Percentiles rank a stretch among this genome's conserved stretches.
Evolutionary conservation across 1,140 invertebrate genomes (phyloP).

Genomic region (Aethina tumida): DNA sequence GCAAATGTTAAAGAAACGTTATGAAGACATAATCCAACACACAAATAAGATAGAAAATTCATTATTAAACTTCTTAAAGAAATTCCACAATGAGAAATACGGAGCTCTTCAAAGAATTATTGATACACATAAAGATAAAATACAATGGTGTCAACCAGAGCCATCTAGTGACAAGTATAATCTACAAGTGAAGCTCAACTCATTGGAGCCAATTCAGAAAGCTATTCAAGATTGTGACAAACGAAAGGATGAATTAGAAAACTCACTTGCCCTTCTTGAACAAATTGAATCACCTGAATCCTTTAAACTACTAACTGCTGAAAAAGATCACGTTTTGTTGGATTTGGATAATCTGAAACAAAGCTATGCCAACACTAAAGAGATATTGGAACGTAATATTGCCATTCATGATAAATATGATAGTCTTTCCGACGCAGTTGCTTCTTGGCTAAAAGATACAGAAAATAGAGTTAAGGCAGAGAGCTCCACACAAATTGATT

Average conservation of each 20-base stretch:
- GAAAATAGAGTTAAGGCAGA: slow-evolving; percentile 71
- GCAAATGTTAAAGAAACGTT: slow-evolving; percentile 64
- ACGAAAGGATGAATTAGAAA: slow-evolving; percentile 54
- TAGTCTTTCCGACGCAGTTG: slow-evolving; percentile 59
- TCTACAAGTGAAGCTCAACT: slow-evolving; percentile 80
- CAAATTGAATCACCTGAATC: slow-evolving; percentile 58
- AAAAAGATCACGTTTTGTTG: slow-evolving; percentile 51
- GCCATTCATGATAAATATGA: slow-evolving; percentile 76
- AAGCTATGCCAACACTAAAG: slow-evolving; percentile 58
- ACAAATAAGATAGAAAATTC: slow-evolving; percentile 73
- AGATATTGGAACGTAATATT: slow-evolving; percentile 59
- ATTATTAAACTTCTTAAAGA: slow-evolving; percentile 72
- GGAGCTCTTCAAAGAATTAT: slow-evolving; percentile 70
- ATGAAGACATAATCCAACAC: slow-evolving; percentile 60
- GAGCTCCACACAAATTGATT: slow-evolving; percentile 56
- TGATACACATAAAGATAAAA: slow-evolving; percentile 72
- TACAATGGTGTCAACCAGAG: slow-evolving; percentile 85
- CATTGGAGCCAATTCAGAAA: slow-evolving; percentile 65
- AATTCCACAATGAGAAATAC: slow-evolving; percentile 79
- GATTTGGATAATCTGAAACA: slow-evolving; percentile 60
- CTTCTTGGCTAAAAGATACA: slow-evolving; percentile 76
- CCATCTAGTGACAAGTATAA: slow-evolving; percentile 81
- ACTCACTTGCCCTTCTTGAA: slow-evolving; percentile 54
- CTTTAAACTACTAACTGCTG: slow-evolving; percentile 49
- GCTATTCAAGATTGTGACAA: slow-evolving; percentile 58